Conservation (phyloP, 2,797 vertebrate species). For the Gallinago solitaria region DNA sequence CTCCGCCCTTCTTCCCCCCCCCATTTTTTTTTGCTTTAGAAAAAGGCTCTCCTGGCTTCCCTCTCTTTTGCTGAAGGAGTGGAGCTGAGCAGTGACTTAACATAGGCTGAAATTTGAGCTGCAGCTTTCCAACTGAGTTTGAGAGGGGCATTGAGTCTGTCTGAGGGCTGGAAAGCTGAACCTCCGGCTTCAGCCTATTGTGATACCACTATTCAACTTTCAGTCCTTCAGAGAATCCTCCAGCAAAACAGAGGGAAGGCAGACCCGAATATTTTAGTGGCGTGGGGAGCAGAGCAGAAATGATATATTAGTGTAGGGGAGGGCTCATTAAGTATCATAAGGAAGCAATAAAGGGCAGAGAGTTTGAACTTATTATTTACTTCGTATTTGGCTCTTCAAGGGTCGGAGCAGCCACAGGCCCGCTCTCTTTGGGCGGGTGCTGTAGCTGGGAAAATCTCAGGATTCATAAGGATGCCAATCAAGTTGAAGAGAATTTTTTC, state of each 20-base stretch:
- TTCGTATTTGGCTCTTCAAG: neutral
- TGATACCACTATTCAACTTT: constrained; percentile 18
- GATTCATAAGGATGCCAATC: neutral
- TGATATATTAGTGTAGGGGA: neutral
- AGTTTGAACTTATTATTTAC: constrained; percentile 17
- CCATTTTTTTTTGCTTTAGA: constrained; percentile 14
- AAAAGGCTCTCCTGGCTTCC: constrained; percentile 16
- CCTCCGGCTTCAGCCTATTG: constrained; percentile 45
- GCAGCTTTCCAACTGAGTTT: constrained; percentile 53
- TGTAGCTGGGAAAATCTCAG: neutral
- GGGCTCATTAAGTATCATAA: neutral
- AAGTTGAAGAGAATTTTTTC: neutral
- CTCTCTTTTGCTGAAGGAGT: neutral
- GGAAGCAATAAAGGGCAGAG: constrained; percentile 40
- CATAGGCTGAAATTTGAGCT: constrained; percentile 65
- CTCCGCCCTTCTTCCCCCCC: neutral
- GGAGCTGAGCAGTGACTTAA: constrained; percentile 49
- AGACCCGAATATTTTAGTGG: neutral
- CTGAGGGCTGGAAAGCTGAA: constrained; percentile 50
- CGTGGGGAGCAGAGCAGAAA: neutral
- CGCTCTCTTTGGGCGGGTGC: neutral
- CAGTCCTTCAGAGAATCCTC: constrained; percentile 34
- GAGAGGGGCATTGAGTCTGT: constrained; percentile 50
- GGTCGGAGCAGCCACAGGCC: neutral
- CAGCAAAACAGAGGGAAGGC: neutral